phyloP scores from a whole-genome alignment of 2,888 invertebrate species.

The Deroplatys truncata region DNA sequence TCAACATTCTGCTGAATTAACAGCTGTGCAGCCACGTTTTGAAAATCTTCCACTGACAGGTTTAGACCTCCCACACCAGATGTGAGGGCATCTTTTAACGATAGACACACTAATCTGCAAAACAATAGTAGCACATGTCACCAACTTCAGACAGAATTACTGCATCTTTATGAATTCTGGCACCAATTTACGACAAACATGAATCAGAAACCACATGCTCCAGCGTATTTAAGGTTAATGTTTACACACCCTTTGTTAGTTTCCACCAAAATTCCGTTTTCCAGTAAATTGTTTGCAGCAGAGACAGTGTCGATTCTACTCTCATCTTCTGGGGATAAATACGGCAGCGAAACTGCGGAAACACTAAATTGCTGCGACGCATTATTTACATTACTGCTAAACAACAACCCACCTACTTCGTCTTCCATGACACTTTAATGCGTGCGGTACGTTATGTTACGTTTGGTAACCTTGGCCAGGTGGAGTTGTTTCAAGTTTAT shows the following conservation, averaged over 20 bases:
- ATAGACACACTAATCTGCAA: conserved; percentile 47
- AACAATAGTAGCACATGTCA: not conserved
- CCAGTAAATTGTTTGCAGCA: conserved; percentile 46
- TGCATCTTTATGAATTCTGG: not conserved
- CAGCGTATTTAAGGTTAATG: conserved; percentile 4
- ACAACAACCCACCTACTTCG: conserved; percentile 21
- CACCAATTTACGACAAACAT: not conserved
- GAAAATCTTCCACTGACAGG: conserved; percentile 47
- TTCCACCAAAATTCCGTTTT: conserved; percentile 48
- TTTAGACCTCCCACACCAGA: conserved; percentile 44
- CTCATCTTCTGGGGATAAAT: not conserved
- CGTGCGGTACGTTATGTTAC: not conserved
- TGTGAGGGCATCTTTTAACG: conserved; percentile 46
- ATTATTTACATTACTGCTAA: conserved; percentile 11
- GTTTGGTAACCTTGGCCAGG: not conserved
- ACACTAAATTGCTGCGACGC: conserved; percentile 20
- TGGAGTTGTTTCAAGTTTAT: not conserved
- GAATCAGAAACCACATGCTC: not conserved
- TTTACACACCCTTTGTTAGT: conserved; percentile 44
- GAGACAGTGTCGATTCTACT: conserved; percentile 26
- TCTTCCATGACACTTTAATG: conserved; percentile 25
- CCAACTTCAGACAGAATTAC: not conserved
- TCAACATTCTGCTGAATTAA: conserved; percentile 42
- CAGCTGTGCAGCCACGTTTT: conserved; percentile 46
- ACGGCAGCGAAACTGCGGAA: conserved; percentile 14